Base-by-base conservation (phyloP, 2,888 invertebrate species). In the Andrena marginata region DNA sequence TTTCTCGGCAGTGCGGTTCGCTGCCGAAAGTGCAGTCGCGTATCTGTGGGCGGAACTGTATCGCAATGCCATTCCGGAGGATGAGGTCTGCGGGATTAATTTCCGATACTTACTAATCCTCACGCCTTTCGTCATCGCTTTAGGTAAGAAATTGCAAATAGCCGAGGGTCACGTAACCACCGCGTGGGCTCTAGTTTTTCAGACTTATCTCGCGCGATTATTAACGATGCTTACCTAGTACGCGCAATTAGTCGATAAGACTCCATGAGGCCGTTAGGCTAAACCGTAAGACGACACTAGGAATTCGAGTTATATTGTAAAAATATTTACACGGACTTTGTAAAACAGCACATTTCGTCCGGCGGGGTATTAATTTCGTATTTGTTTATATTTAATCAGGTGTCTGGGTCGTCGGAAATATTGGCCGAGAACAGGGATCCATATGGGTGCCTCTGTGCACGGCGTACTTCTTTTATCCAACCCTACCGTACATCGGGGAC, bases 401-500 rank as follows among this genome's bases (percentile, higher is more conserved):
- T 89, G 97, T 98, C 0, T 97, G 98, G 97, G 95, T 97, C 0
- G 97, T 98, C 8, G 98, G 98, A 33, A 99, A 99, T 91, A 97
- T 99, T 84, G 99, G 99, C 0, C 95, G 97, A 1, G 97, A 98
- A 92, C 95, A 95, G 89, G 98, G 98, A 0, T 94, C 95, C 0
- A 95, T 98, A 48, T 96, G 96, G 95, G 95, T 96, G 92, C 96
- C 97, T 0, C 92, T 98, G 0, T 70, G 96, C 0, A 96, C 96
- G 0, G 96, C 98, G 0, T 96, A 97, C 88, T 86, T 95, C 0
- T 93, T 95, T 0, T 96, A 97, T 91, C 96, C 97, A 0, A 92
- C 96, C 0, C 96, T 97, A 20, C 96, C 97, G 94, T 96, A 96
- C 87, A 95, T 97, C 68, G 96, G 96, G 75, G 97, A 97, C 85